These are phyloP conservation scores for Bryconaethiops microstoma DNA, from an alignment of 2,797 vertebrate species.

Conservation along the genomic window DNA sequence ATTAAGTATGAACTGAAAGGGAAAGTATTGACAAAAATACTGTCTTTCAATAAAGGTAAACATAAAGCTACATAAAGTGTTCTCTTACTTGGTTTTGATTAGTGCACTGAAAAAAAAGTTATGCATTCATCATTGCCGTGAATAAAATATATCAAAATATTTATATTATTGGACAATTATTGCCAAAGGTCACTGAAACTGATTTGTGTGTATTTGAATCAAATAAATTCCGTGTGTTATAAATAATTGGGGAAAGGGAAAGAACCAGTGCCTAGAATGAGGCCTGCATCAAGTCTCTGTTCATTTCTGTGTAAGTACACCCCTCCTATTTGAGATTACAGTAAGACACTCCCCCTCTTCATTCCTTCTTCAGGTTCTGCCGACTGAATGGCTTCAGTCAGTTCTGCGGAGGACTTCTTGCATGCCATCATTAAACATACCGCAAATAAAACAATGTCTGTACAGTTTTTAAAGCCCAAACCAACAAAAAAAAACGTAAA, in stretches of 20 bases:
- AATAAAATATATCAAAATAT: too few relatives aligned
- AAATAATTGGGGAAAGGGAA: not conserved
- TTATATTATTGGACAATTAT: too few relatives aligned
- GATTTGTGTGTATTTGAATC: too few relatives aligned
- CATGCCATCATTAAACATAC: not conserved
- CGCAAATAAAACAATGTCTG: too few relatives aligned
- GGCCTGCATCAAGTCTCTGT: not conserved
- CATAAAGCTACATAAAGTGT: not conserved
- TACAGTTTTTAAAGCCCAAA: not conserved
- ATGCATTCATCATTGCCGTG: too few relatives aligned
- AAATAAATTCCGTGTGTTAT: too few relatives aligned
- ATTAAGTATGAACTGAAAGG: not conserved
- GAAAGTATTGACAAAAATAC: not conserved
- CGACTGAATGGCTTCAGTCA: not conserved
- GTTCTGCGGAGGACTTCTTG: not conserved
- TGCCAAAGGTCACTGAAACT: too few relatives aligned
- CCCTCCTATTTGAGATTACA: constrained; percentile 16
- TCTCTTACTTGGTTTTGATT: not conserved
- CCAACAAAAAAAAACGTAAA: not conserved
- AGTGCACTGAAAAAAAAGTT: not conserved
- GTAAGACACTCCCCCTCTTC: constrained; percentile 15
- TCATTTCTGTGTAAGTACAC: constrained; percentile 1
- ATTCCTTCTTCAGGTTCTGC: not conserved
- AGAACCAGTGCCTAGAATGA: not conserved
- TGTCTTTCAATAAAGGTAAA: not conserved